phyloP scores from a whole-genome alignment of 2,113 vertebrate species.

The Herpailurus yagouaroundi region DNA sequence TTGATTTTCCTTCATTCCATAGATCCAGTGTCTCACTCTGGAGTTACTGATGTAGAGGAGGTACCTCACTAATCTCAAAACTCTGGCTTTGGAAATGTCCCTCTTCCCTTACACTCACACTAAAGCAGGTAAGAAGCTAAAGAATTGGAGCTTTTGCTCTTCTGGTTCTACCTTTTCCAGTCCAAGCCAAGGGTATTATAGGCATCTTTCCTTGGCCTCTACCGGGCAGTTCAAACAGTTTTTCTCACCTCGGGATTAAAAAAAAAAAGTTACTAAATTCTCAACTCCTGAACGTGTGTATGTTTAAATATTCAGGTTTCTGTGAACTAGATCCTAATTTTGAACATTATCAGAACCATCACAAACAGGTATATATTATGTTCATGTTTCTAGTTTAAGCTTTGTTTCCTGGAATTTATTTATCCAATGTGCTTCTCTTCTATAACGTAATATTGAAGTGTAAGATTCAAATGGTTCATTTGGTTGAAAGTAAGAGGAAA shows the following conservation, averaged over 20 bases:
- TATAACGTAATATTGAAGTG: neutral
- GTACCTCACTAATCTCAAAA: neutral
- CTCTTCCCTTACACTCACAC: neutral
- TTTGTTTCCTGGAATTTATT: neutral
- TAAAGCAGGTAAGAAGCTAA: neutral
- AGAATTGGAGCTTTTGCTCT: neutral
- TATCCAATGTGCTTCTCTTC: neutral
- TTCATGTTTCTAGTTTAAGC: neutral
- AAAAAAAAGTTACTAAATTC: neutral
- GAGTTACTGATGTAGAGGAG: neutral
- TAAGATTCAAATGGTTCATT: neutral
- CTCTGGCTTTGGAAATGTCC: neutral
- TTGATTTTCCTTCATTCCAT: neutral
- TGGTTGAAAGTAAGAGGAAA: constrained; percentile 16
- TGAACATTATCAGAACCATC: neutral
- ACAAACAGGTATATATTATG: neutral
- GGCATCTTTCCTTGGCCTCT: neutral
- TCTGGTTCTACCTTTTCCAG: neutral
- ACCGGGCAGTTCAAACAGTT: neutral
- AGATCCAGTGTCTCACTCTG: neutral
- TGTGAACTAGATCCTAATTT: neutral
- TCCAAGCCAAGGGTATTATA: neutral
- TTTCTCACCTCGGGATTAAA: neutral
- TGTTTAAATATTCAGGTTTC: neutral
- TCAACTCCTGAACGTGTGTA: neutral